Percentiles rank a stretch among this genome's conserved stretches.
Evolutionary conservation across 2,797 vertebrate species (phyloP).

Genomic region (Danio jaintianensis): DNA sequence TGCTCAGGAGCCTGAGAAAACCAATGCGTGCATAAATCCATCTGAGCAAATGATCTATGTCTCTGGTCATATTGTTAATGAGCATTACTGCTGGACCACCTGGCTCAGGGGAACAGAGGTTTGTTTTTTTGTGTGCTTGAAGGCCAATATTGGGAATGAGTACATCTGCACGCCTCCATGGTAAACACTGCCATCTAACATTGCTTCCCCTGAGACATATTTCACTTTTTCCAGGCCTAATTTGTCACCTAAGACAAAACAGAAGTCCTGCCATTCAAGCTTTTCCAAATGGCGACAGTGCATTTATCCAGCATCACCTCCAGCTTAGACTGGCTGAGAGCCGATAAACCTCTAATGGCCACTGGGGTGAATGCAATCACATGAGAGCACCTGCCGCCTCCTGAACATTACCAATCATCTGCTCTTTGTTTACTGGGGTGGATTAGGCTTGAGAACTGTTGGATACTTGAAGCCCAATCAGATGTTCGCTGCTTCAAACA

Average conservation of each 20-base stretch:
- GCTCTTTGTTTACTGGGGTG: conserved; percentile 61
- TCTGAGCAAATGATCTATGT: conserved; percentile 5
- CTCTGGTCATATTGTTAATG: conserved; percentile 6
- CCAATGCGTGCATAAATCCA: background rate
- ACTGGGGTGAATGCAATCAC: conserved; percentile 57
- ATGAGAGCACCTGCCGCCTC: conserved; percentile 64
- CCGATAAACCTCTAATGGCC: conserved; percentile 73
- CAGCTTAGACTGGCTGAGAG: conserved; percentile 64
- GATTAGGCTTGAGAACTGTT: conserved; percentile 56
- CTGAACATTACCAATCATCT: conserved; percentile 64
- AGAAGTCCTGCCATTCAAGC: conserved; percentile 23
- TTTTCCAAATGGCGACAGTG: conserved; percentile 55
- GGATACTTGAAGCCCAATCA: conserved; percentile 52
- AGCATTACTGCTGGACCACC: background rate
- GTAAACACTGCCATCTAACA: conserved; percentile 16
- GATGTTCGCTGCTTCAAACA: conserved; percentile 40
- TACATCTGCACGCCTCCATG: conserved; percentile 11
- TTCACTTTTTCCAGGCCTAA: conserved; percentile 15
- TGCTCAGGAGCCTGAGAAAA: background rate
- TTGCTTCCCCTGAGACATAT: background rate
- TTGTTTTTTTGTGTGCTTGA: conserved; percentile 15
- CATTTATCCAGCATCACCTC: conserved; percentile 61
- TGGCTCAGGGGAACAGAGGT: background rate
- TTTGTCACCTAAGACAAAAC: conserved; percentile 30
- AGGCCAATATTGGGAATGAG: background rate